Conservation (phyloP, 2,113 vertebrate genomes). For the Peromyscus leucopus region DNA sequence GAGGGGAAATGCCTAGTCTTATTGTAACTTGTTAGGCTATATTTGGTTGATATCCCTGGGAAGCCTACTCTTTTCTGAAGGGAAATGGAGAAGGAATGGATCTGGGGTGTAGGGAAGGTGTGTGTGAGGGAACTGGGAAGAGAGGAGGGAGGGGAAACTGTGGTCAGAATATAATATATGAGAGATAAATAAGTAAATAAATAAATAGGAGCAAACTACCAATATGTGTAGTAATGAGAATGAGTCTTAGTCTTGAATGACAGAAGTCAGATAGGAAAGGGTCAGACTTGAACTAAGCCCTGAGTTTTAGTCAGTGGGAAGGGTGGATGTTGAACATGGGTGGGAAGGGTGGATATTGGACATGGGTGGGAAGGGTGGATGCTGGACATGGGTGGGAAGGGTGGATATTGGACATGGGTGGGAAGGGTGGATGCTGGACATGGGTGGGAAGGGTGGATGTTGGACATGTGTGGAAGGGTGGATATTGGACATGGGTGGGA, state of each 20-base stretch:
- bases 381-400: background rate
- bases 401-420: too few species aligned
- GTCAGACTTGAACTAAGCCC: background rate
- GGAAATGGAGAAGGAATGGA: background rate
- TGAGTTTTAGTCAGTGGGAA: background rate
- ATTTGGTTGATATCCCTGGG: background rate
- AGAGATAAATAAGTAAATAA: background rate
- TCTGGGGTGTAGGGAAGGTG: background rate
- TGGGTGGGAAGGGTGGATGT: too few species aligned
- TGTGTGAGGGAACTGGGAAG: background rate
- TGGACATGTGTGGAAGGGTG: too few species aligned
- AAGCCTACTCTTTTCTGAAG: background rate
- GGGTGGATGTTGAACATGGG: background rate
- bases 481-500: too few species aligned
- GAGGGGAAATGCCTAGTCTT: background rate
- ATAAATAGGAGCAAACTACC: background rate
- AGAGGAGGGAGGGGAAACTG: background rate
- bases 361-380: too few species aligned
- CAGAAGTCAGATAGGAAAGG: background rate
- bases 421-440: too few species aligned
- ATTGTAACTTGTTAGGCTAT: background rate
- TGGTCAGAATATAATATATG: background rate
- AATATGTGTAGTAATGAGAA: background rate
- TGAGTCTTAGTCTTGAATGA: background rate
- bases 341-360: too few species aligned